Percentiles rank a stretch among this genome's conserved stretches.
Evolutionary conservation across 2,888 invertebrate genomes (phyloP).

Genomic region (Lepeophtheirus nordmannii): DNA sequence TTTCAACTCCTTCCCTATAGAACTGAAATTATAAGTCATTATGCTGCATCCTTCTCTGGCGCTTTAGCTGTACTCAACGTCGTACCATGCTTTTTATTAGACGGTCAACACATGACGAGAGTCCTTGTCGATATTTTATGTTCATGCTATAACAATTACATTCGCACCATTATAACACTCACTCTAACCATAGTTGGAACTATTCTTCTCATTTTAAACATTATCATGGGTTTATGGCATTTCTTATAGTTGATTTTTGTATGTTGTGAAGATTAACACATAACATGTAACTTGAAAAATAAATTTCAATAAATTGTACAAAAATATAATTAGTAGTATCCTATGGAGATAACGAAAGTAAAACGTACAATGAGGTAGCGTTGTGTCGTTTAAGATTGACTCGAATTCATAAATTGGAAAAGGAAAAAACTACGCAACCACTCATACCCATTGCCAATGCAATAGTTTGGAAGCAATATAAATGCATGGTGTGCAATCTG

Average conservation of each 20-base stretch:
- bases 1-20: slow-evolving; percentile 43
- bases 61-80: slow-evolving; percentile 80
- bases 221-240: slow-evolving; percentile 41
- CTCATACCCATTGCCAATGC: too few relatives aligned
- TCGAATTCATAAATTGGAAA: too few relatives aligned
- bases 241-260: slow-evolving; percentile 32
- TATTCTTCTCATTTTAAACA: slow-evolving; percentile 47
- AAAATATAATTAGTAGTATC: too few relatives aligned
- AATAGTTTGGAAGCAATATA: too few relatives aligned
- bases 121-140: slow-evolving; percentile 36
- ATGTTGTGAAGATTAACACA: too few relatives aligned
- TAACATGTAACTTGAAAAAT: too few relatives aligned
- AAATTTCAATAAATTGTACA: too few relatives aligned
- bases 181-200: slow-evolving; percentile 58
- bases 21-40: slow-evolving; percentile 56
- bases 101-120: slow-evolving; percentile 74
- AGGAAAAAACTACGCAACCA: too few relatives aligned
- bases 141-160: slow-evolving; percentile 40
- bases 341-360: too few relatives aligned
- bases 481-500: too few relatives aligned
- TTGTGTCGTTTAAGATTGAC: too few relatives aligned
- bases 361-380: too few relatives aligned
- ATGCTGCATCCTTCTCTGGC: slow-evolving; percentile 68
- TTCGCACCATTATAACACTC: slow-evolving; percentile 48
- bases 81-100: slow-evolving; percentile 79